These are phyloP conservation scores for Drosophila persimilis DNA, from an alignment of 1,140 invertebrate species.

Conservation along the genomic window DNA sequence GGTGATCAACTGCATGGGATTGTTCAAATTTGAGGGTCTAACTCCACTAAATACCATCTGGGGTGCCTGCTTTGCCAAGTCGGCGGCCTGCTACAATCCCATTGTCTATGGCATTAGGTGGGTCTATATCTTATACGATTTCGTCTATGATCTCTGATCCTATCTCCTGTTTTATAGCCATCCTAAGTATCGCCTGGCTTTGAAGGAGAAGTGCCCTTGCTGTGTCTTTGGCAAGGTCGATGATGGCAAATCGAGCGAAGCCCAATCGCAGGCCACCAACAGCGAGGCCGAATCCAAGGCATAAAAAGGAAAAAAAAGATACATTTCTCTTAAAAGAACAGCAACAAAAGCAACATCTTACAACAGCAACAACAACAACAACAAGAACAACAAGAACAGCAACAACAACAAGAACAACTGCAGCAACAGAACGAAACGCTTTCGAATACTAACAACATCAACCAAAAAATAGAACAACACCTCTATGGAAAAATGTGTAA, in stretches of 20 bases:
- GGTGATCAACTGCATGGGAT: slow-evolving; percentile 90
- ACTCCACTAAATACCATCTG: slow-evolving; percentile 90
- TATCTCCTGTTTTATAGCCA: slow-evolving; percentile 84
- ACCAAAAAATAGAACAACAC: slow-evolving; percentile 68
- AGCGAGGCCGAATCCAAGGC: slow-evolving; percentile 80
- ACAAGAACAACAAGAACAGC: slow-evolving; percentile 61
- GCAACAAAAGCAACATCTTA: slow-evolving; percentile 44
- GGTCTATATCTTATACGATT: neutral
- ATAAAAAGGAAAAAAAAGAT: slow-evolving; percentile 31
- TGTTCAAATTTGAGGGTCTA: slow-evolving; percentile 87
- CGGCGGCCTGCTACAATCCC: slow-evolving; percentile 91
- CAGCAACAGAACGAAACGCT: slow-evolving; percentile 62
- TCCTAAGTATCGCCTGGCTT: slow-evolving; percentile 89
- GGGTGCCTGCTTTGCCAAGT: slow-evolving; percentile 91
- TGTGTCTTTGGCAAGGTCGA: slow-evolving; percentile 85
- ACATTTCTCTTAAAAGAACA: slow-evolving; percentile 47
- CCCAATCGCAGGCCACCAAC: slow-evolving; percentile 83
- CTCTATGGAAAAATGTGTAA: slow-evolving; percentile 38
- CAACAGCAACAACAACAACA: slow-evolving; percentile 52
- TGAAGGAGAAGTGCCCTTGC: slow-evolving; percentile 89
- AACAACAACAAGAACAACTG: slow-evolving; percentile 66
- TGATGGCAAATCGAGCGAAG: slow-evolving; percentile 83
- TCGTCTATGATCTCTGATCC: neutral
- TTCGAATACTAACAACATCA: slow-evolving; percentile 79
- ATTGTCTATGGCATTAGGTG: slow-evolving; percentile 93